Percentiles rank a stretch among this genome's conserved stretches.
phyloP scores from a whole-genome alignment of 1,140 invertebrate species.

The Nephila pilipes region DNA sequence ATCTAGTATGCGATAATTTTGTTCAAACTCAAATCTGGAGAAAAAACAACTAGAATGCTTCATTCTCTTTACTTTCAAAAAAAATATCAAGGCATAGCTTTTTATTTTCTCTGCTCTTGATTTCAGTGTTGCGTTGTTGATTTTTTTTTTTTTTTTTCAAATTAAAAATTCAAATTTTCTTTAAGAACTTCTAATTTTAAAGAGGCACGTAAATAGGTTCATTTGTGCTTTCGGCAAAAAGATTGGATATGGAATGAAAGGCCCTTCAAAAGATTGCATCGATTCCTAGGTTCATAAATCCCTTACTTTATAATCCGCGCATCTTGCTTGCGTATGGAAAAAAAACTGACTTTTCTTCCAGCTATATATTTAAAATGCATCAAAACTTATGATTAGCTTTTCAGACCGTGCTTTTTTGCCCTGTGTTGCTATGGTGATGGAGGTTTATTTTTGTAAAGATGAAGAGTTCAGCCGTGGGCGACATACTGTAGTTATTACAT shows the following conservation, averaged over 20 bases:
- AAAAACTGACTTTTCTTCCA: slow-evolving; percentile 19
- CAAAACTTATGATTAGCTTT: slow-evolving; percentile 57
- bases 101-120: too few relatives aligned
- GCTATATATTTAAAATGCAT: slow-evolving; percentile 47
- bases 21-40: background rate
- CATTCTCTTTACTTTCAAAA: background rate
- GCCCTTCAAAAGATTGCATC: background rate
- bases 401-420: slow-evolving; percentile 21
- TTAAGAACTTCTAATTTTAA: background rate
- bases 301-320: background rate
- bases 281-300: background rate
- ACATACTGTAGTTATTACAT: background rate
- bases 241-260: background rate
- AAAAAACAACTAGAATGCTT: background rate
- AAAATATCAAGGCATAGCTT: background rate
- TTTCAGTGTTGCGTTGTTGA: too few relatives aligned
- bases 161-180: background rate
- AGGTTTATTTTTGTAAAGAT: slow-evolving; percentile 6
- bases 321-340: background rate
- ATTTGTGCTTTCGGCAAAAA: background rate
- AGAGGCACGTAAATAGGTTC: background rate
- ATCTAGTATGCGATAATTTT: too few relatives aligned
- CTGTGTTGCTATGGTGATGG: slow-evolving; percentile 32
- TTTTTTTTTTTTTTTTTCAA: background rate
- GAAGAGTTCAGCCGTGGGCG: background rate